Percentiles rank a stretch among this genome's conserved stretches.
phyloP scores from a whole-genome alignment of 2,888 invertebrate genomes.

The Drosophila algonquin region DNA sequence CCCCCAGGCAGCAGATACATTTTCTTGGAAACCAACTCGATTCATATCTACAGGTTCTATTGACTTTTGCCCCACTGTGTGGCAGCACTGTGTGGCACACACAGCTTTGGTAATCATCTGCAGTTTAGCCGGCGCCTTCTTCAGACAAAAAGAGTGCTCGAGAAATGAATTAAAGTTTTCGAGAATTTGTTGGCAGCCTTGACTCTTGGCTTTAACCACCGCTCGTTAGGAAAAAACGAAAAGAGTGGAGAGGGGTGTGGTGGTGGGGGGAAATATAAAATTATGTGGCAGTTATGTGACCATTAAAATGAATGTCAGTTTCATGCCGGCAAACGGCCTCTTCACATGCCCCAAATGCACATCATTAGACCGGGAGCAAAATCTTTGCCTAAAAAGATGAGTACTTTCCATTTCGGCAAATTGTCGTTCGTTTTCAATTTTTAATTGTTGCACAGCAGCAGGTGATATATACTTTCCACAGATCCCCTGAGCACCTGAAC shows the following conservation, averaged over 20 bases:
- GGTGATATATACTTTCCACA: neutral
- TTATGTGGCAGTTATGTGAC: constrained; percentile 34
- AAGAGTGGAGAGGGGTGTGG: no score
- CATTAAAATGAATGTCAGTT: constrained; percentile 39
- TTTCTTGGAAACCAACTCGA: no score
- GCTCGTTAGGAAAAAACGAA: constrained; percentile 18
- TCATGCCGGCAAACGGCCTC: neutral
- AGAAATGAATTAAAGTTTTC: constrained; percentile 50
- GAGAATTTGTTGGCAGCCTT: constrained; percentile 38
- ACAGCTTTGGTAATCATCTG: constrained; percentile 29
- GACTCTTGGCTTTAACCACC: constrained; percentile 26
- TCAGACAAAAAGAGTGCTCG: constrained; percentile 43
- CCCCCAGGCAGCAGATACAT: no score
- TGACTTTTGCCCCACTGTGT: constrained; percentile 14
- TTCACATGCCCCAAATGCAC: constrained; percentile 21
- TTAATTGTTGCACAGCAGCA: constrained; percentile 27
- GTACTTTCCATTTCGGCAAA: constrained; percentile 18
- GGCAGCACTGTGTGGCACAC: neutral
- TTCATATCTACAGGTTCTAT: neutral
- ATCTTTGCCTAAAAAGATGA: constrained; percentile 13
- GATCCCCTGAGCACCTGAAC: neutral
- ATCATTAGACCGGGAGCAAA: constrained; percentile 30
- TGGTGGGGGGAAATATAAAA: constrained; percentile 16
- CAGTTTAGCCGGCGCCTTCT: constrained; percentile 44
- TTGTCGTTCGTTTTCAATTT: constrained; percentile 25